phyloP scores from a whole-genome alignment of 2,113 vertebrate genomes.

The Oryzias javanicus region DNA sequence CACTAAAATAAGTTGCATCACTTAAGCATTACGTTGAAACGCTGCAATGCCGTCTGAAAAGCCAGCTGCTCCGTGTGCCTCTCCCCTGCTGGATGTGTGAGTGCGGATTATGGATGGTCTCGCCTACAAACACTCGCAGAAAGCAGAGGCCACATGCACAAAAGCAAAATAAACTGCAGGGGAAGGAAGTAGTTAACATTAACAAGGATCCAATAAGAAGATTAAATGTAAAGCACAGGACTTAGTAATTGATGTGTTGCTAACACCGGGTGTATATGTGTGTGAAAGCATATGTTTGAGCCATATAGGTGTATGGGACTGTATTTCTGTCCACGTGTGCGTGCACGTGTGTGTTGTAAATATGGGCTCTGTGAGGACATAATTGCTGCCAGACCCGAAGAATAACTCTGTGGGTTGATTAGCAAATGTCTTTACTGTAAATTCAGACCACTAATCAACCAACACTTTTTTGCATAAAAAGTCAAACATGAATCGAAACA shows the following conservation, averaged over 20 bases:
- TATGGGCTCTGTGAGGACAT: conserved; percentile 60
- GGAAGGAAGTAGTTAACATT: conserved; percentile 88
- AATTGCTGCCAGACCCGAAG: conserved; percentile 80
- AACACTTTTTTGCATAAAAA: conserved; percentile 60
- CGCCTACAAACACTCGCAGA: conserved; percentile 73
- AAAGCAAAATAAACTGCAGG: conserved; percentile 92
- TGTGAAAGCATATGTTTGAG: conserved; percentile 55
- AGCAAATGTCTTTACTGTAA: conserved; percentile 79
- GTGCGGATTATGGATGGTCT: conserved; percentile 77
- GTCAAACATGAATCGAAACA: conserved; percentile 38
- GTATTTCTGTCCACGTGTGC: conserved; percentile 2
- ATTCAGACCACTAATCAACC: conserved; percentile 77
- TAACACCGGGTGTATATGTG: conserved; percentile 54
- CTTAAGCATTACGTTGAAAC: conserved; percentile 25
- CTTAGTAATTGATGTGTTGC: conserved; percentile 80
- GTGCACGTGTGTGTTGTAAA: conserved; percentile 31
- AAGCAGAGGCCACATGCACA: conserved; percentile 83
- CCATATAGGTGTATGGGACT: conserved; percentile 24
- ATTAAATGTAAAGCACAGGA: conserved; percentile 78
- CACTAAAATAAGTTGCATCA: conserved; percentile 12
- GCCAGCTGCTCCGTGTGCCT: conserved; percentile 24
- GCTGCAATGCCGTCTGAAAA: conserved; percentile 5
- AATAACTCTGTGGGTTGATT: conserved; percentile 76
- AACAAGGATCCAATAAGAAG: conserved; percentile 81
- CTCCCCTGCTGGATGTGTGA: conserved; percentile 46